Evolutionary conservation across 2,888 invertebrate genomes (phyloP).

Genomic region (Crossocerus cetratus): DNA sequence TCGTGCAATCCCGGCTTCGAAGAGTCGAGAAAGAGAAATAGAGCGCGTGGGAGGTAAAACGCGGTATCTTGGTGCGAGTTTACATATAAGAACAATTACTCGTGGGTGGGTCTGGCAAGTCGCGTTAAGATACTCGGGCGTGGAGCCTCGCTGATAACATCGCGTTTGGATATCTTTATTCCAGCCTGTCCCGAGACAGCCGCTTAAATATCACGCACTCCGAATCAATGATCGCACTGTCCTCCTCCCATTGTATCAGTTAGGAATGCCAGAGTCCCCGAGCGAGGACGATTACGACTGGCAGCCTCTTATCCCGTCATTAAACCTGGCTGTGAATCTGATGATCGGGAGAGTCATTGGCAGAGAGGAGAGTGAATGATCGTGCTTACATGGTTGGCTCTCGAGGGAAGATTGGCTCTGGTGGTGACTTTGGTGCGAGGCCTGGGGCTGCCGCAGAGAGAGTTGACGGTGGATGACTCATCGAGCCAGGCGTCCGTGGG

Average conservation of each 20-base stretch:
- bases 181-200: neutral
- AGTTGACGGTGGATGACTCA: conserved; percentile 72
- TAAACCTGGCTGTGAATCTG: neutral
- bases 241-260: neutral
- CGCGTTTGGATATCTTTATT: neutral
- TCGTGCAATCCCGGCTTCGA: neutral
- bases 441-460: conserved; percentile 73
- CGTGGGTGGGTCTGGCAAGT: conserved; percentile 8
- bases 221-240: neutral
- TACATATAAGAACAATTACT: neutral
- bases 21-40: neutral
- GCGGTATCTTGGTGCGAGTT: conserved; percentile 5
- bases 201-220: neutral
- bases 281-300: neutral
- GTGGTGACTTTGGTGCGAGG: conserved; percentile 66
- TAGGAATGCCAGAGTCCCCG: neutral
- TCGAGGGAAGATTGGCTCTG: conserved; percentile 58
- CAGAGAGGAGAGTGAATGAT: conserved; percentile 18
- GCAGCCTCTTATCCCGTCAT: too few relatives aligned
- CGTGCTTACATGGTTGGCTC: conserved; percentile 53
- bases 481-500: conserved; percentile 71
- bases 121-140: neutral
- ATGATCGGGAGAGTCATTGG: conserved; percentile 13
- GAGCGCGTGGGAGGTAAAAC: conserved; percentile 7
- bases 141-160: neutral